These are phyloP conservation scores for Uria aalge DNA, from an alignment of 2,113 vertebrate genomes.

Conservation along the genomic window DNA sequence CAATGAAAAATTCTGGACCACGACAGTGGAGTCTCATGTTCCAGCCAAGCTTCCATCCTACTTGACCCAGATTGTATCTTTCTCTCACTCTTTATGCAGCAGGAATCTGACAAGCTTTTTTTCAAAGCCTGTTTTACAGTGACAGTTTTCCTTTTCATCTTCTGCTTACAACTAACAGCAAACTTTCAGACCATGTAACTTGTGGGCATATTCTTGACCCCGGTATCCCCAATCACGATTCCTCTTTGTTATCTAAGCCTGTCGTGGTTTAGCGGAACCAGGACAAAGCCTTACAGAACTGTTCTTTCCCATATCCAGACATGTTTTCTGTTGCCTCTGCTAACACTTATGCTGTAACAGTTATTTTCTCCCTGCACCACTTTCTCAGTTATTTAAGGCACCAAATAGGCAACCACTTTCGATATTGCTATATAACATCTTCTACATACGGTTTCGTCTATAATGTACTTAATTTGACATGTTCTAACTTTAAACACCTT, in stretches of 20 bases:
- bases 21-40: neutral
- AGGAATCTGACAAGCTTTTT: neutral
- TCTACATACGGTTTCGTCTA: neutral
- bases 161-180: neutral
- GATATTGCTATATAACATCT: neutral
- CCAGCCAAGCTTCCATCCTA: neutral
- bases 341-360: neutral
- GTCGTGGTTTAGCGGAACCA: no score
- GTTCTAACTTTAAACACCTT: neutral
- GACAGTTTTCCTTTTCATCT: neutral
- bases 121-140: neutral
- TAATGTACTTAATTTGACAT: neutral
- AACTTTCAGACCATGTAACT: neutral
- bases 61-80: neutral
- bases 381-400: neutral
- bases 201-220: neutral
- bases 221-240: accelerated
- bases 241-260: neutral
- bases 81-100: neutral
- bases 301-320: neutral
- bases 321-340: neutral
- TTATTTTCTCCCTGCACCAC: neutral
- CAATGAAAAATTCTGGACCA: neutral
- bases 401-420: neutral
- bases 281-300: neutral